Evolutionary conservation across 2,113 vertebrate genomes (phyloP).

Genomic region (Gymnobelideus leadbeateri): DNA sequence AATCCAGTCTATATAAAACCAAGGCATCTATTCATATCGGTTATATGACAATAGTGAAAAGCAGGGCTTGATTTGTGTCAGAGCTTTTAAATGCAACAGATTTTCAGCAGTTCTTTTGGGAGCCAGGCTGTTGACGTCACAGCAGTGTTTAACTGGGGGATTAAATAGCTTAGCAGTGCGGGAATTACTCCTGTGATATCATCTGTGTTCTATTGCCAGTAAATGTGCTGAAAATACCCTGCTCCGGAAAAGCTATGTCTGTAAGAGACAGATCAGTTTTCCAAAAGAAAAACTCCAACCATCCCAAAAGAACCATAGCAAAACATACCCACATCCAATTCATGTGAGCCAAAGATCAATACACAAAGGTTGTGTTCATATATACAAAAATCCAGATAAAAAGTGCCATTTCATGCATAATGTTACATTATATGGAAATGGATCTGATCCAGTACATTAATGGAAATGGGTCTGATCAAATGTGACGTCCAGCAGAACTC

Average conservation of each 20-base stretch:
- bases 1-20: not conserved
- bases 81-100: not conserved
- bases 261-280: constrained; percentile 72
- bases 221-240: constrained; percentile 73
- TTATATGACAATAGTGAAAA: not conserved
- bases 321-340: not conserved
- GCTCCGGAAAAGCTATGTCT: constrained; percentile 74
- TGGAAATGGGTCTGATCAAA: not conserved
- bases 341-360: not conserved
- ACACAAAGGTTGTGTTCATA: not conserved
- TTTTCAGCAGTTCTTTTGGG: constrained; percentile 47
- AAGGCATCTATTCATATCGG: not conserved
- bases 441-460: constrained; percentile 7
- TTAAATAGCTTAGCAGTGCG: constrained; percentile 57
- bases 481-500: not conserved
- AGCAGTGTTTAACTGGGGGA: constrained; percentile 58
- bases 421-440: not conserved
- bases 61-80: constrained; percentile 7
- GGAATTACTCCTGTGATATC: constrained; percentile 71
- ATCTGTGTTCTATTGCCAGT: constrained; percentile 63
- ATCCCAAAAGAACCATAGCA: not conserved
- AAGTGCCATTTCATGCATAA: not conserved
- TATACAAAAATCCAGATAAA: not conserved
- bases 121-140: not conserved
- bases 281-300: constrained; percentile 63